These are phyloP conservation scores for Oscheius onirici DNA, from an alignment of 2,888 invertebrate species.

Conservation along the genomic window DNA sequence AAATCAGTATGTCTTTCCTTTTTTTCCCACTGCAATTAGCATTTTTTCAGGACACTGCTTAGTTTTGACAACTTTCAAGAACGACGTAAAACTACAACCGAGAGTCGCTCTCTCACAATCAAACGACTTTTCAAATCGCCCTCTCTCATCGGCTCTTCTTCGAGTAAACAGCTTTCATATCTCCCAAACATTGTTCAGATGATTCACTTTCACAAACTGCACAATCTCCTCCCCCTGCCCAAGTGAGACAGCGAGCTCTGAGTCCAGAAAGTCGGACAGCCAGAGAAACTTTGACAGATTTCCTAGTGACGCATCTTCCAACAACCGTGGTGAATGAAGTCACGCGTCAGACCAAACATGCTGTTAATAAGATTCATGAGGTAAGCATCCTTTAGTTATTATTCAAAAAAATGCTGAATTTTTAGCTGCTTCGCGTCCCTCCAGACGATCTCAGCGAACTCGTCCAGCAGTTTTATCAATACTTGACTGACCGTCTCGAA, in stretches of 20 bases:
- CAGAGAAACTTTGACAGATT: slow-evolving; percentile 73
- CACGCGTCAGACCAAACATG: slow-evolving; percentile 78
- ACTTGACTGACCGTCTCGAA: slow-evolving; percentile 81
- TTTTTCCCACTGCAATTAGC: background rate
- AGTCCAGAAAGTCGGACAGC: slow-evolving; percentile 65
- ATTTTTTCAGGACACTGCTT: slow-evolving; percentile 54
- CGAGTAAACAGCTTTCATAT: slow-evolving; percentile 29
- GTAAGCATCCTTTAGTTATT: slow-evolving; percentile 69
- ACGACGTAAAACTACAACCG: slow-evolving; percentile 78
- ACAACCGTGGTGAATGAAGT: slow-evolving; percentile 74
- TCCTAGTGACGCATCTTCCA: slow-evolving; percentile 71
- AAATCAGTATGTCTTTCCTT: slow-evolving; percentile 36
- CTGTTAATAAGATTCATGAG: slow-evolving; percentile 72
- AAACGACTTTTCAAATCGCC: slow-evolving; percentile 57
- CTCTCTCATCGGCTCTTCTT: slow-evolving; percentile 32
- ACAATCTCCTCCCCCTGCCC: background rate
- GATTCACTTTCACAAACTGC: slow-evolving; percentile 10
- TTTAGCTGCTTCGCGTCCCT: slow-evolving; percentile 40
- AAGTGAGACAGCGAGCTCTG: slow-evolving; percentile 42
- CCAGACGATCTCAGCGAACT: slow-evolving; percentile 88
- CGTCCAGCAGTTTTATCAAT: slow-evolving; percentile 89
- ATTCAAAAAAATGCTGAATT: background rate
- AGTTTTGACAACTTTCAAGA: slow-evolving; percentile 86
- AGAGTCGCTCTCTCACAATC: slow-evolving; percentile 71
- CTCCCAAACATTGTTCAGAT: background rate